A percentile compares a stretch with the other conserved stretches of the same genome.
Conservation (phyloP, 64 coral and sea anemone genomes). For the Stylophora pistillata region DNA sequence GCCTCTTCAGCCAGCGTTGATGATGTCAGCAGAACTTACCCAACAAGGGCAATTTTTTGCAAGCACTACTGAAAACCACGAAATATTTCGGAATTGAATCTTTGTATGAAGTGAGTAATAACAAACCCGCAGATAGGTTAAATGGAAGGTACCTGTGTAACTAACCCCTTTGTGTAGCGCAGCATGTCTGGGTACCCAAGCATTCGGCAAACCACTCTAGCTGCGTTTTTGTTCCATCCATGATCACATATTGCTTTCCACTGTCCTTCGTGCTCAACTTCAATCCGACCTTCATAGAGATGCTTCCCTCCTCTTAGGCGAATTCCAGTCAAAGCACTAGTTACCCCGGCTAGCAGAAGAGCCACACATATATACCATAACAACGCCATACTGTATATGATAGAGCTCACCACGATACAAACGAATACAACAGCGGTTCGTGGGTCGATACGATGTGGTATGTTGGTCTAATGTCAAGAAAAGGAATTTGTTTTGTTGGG, state of each 20-base stretch:
- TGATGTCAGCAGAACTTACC: no score
- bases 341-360: background rate
- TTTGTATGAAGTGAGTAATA: no score
- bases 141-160: background rate
- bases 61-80: no score
- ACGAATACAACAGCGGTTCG: background rate
- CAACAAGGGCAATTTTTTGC: no score
- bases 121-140: background rate
- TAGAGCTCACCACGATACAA: background rate
- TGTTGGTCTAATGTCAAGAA: background rate
- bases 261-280: slow-evolving; percentile 45
- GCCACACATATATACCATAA: background rate
- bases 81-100: no score
- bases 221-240: slow-evolving; percentile 56
- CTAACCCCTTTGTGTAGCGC: slow-evolving; percentile 65
- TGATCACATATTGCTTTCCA: slow-evolving; percentile 75
- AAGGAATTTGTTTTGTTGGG: background rate
- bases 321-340: slow-evolving; percentile 5
- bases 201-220: slow-evolving; percentile 62
- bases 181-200: slow-evolving; percentile 46
- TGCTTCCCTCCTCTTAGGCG: slow-evolving; percentile 70
- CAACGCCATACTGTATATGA: background rate
- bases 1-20: no score
- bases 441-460: background rate
- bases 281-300: slow-evolving; percentile 48